Conservation (phyloP, 2,888 invertebrate genomes). For the Tethea ocularis region DNA sequence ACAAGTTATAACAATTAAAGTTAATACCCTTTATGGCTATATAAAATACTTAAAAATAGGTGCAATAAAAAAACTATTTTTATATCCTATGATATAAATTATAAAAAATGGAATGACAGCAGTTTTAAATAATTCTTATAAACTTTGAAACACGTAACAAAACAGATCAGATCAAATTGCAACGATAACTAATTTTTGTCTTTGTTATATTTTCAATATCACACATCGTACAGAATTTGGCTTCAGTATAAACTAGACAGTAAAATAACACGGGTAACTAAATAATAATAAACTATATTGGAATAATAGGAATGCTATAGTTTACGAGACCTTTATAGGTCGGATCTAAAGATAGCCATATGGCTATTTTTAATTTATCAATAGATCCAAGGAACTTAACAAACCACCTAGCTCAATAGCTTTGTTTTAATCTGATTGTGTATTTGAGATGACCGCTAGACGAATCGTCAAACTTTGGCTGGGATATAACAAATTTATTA, state of each 20-base stretch:
- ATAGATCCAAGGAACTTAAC: slow-evolving; percentile 34
- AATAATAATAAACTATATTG: slow-evolving; percentile 49
- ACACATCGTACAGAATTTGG: slow-evolving; percentile 74
- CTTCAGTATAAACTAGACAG: slow-evolving; percentile 56
- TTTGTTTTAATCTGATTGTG: slow-evolving; percentile 74
- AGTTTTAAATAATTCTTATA: slow-evolving; percentile 52
- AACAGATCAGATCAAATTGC: slow-evolving; percentile 71
- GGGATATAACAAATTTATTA: slow-evolving; percentile 71
- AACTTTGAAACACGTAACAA: slow-evolving; percentile 66
- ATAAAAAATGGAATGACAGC: slow-evolving; percentile 67
- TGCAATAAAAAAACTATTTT: slow-evolving; percentile 8
- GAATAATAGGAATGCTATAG: slow-evolving; percentile 59
- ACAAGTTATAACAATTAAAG: slow-evolving; percentile 10
- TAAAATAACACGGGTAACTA: slow-evolving; percentile 69
- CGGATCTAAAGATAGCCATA: slow-evolving; percentile 45
- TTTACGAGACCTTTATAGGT: slow-evolving; percentile 51
- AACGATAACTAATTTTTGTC: slow-evolving; percentile 44
- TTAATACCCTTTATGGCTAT: slow-evolving; percentile 3
- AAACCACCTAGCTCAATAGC: slow-evolving; percentile 52
- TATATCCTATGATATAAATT: slow-evolving; percentile 15
- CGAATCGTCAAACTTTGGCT: slow-evolving; percentile 56
- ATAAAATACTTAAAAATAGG: slow-evolving; percentile 3
- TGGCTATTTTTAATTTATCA: slow-evolving; percentile 27
- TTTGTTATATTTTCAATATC: slow-evolving; percentile 61
- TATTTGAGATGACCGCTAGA: slow-evolving; percentile 70